Conservation (phyloP, 92 coral and sea anemone species). For the Umimayanthus kanabou region DNA sequence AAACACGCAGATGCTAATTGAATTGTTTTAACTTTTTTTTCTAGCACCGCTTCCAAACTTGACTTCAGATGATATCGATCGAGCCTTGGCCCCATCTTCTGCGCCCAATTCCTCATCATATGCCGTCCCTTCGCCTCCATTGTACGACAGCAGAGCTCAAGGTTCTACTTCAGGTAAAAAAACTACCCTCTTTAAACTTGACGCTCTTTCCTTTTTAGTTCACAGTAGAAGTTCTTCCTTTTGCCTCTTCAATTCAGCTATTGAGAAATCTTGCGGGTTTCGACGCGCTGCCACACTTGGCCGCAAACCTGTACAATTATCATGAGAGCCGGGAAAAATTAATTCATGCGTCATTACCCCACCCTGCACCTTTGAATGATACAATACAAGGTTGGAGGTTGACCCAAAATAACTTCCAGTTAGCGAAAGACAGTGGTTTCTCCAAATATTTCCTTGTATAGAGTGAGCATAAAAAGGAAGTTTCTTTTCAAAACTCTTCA, state of each 20-base stretch:
- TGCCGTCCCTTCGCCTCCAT: constrained; percentile 65
- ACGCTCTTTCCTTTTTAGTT: constrained; percentile 2
- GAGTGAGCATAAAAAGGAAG: not conserved
- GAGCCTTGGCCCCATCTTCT: constrained; percentile 91
- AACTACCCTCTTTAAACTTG: not conserved
- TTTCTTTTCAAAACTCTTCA: not conserved
- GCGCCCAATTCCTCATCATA: constrained; percentile 66
- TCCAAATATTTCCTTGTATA: not conserved
- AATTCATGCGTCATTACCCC: constrained; percentile 24
- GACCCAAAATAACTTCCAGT: not conserved
- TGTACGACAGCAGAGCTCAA: constrained; percentile 70
- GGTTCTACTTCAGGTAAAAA: constrained; percentile 33
- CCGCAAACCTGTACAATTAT: constrained; percentile 23
- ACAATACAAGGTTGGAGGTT: not conserved
- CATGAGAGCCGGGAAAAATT: constrained; percentile 12
- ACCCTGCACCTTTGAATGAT: not conserved
- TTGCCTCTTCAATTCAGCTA: not conserved
- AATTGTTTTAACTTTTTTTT: constrained; percentile 38
- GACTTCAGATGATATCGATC: constrained; percentile 97
- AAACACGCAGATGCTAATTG: constrained; percentile 2
- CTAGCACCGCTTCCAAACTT: constrained; percentile 97
- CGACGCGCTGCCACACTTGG: not conserved
- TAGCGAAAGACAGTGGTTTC: not conserved
- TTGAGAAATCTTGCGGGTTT: not conserved
- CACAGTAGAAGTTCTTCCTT: not conserved